These are phyloP conservation scores for Himantopus leucocephalus DNA, from an alignment of 2,113 vertebrate genomes.

Conservation along the genomic window DNA sequence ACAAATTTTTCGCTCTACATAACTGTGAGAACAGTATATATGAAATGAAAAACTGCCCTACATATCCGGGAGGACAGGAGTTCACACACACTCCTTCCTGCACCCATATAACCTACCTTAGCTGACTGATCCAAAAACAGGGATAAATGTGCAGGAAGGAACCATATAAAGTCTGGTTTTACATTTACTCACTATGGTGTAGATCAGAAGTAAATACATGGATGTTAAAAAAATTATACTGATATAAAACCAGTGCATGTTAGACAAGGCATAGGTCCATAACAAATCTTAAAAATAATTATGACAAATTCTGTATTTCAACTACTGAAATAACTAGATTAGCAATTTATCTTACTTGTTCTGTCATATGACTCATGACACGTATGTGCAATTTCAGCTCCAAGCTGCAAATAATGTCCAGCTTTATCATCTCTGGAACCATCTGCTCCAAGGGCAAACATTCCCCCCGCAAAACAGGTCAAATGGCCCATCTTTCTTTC, in stretches of 20 bases:
- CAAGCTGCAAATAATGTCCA: slow-evolving; percentile 95
- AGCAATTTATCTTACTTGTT: slow-evolving; percentile 81
- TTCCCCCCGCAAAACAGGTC: slow-evolving; percentile 96
- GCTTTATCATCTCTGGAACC: slow-evolving; percentile 94
- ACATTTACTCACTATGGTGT: background rate
- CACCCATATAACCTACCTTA: background rate
- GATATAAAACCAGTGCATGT: background rate
- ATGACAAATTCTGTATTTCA: background rate
- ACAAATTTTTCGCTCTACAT: background rate
- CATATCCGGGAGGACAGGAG: background rate
- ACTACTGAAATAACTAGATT: background rate
- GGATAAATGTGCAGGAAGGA: background rate
- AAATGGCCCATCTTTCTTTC: slow-evolving; percentile 98
- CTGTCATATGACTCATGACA: slow-evolving; percentile 97
- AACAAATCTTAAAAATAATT: background rate
- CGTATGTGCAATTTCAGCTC: slow-evolving; percentile 96
- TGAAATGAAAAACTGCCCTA: background rate
- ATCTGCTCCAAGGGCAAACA: slow-evolving; percentile 96
- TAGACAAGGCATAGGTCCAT: background rate
- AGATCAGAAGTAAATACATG: background rate
- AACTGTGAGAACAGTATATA: background rate
- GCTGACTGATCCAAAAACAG: background rate
- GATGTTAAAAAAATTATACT: background rate
- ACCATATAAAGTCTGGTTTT: background rate
- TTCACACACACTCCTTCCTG: background rate